Base-by-base conservation (phyloP, 1,140 invertebrate genomes). In the Wiebesia pumilae region DNA sequence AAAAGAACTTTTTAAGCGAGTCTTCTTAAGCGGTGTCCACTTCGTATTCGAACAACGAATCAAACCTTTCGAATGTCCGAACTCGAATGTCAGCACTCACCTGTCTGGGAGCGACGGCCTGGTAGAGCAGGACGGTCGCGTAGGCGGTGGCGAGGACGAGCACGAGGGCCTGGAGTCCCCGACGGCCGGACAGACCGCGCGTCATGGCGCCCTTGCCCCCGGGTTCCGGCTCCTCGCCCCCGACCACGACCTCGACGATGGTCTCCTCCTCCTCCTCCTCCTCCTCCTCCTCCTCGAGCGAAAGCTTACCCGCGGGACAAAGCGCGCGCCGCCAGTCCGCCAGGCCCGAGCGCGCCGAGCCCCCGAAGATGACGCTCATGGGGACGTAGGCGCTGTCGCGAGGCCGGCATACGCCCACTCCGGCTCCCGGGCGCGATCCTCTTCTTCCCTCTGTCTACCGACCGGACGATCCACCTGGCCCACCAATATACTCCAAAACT, bases 91-190 rank as follows among this genome's bases (percentile, higher is more conserved):
- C 7, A 16, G 35, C 38, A 43, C 35, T 92, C 89, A 95, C 94
- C 95, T 95, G 94, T 91, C 94, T 91, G 88, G 94, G 94, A 91
- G 90, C 94, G 91, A 94, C 93, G 88, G 91, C 94, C 91, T 96
- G 95, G 88, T 96, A 96, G 87, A 96, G 94, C 75, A 96, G 93
- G 73, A 96, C 93, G 86, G 95, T 96, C 85, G 95, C 95, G 90
- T 96, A 96, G 73, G 94, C 95, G 80, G 93, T 94, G 62, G 90
- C 92, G 62, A 94, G 90, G 33, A 94, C 88, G 85, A 94, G 91
- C 51, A 89, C 92, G 77, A 94, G 84, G 79, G 91, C 91, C 88
- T 93, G 93, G 0, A 94, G 91, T 88, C 90, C 90, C 85, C 93
- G 91, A 91, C 91, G 92, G 67, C 90, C 92, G 83, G 92, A 90